A percentile compares a stretch with the other conserved stretches of the same genome.
These are phyloP conservation scores for Muschampia plurimacula DNA, from an alignment of 2,888 invertebrate species.

Conservation along the genomic window DNA sequence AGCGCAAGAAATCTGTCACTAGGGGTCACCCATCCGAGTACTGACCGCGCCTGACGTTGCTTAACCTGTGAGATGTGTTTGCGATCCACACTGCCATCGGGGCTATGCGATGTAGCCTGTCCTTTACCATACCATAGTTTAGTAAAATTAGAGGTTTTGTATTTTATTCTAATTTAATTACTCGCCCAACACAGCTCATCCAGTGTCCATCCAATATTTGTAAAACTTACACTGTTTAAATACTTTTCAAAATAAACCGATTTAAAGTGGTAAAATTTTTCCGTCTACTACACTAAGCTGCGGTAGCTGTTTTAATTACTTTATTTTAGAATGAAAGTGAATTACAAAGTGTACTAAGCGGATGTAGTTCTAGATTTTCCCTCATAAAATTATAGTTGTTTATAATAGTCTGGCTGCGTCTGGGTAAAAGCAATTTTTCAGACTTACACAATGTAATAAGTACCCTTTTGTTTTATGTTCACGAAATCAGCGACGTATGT, in stretches of 20 bases:
- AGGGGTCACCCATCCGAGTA: too few relatives aligned
- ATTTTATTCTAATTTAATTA: too few relatives aligned
- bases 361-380: conserved; percentile 13
- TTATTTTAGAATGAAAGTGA: not conserved
- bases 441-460: conserved; percentile 35
- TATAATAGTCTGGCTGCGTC: conserved; percentile 33
- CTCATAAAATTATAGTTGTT: conserved; percentile 27
- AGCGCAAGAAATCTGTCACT: too few relatives aligned
- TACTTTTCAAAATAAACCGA: not conserved
- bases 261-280: not conserved
- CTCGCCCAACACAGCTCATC: too few relatives aligned
- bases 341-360: not conserved
- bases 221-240: not conserved
- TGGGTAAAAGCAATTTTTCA: conserved; percentile 41
- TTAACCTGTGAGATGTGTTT: too few relatives aligned
- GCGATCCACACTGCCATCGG: too few relatives aligned
- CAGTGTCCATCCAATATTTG: not conserved
- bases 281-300: not conserved
- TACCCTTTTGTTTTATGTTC: conserved; percentile 34
- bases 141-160: too few relatives aligned
- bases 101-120: too few relatives aligned
- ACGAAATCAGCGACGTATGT: conserved; percentile 23
- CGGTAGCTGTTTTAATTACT: not conserved
- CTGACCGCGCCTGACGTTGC: too few relatives aligned
- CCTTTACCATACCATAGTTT: too few relatives aligned